Evolutionary conservation across 2,797 vertebrate genomes (phyloP), one percentile per base, ranked within the genome.

Genomic region (Pelodytes ibericus): DNA sequence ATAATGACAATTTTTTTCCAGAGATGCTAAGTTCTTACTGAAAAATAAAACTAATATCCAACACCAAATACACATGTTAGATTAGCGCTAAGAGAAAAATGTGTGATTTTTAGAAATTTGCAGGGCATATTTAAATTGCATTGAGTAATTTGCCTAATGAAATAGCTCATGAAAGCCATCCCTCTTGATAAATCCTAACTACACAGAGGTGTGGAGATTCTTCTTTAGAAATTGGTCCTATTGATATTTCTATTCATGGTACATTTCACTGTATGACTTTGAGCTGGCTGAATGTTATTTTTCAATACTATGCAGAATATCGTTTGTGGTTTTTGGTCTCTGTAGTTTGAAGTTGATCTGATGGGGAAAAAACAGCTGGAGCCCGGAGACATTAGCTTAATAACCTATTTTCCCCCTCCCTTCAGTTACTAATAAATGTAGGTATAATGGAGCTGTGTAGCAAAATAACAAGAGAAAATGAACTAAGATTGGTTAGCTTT

Each of bases 331-430:
- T 67, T 59, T 60, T 68, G 56, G 53, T 67, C 39, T 69, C 41
- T 31, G 64, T 62, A 69, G 41, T 75, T 68, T 75, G 56, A 75
- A 69, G 18, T n/a, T 26, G 20, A 30, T 41, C 30, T 15, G 56
- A 60, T 75, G 57, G 39, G 31, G 53, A 75, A 68, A 73, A 75
- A 75, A 26, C 64, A 75, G 64, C 64, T 66, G 72, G 72, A 74
- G 63, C 58, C 62, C 58, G 29, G 57, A 68, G 73, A 61, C 65
- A 69, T 75, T 75, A 75, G 73, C 73, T 69, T 75, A 75, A 75
- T 62, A 57, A 75, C 74, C 74, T 75, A 70, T 70, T 75, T 39
- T 65, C 66, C 58, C 26, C 22, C 31, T 68, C n/a, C 20, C 74
- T 69, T 69, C 64, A 61, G 41, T 53, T 56, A 75, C 63, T 60